Evolutionary conservation across 2,113 vertebrate genomes (phyloP).

Genomic region (Cryptotis parvus): DNA sequence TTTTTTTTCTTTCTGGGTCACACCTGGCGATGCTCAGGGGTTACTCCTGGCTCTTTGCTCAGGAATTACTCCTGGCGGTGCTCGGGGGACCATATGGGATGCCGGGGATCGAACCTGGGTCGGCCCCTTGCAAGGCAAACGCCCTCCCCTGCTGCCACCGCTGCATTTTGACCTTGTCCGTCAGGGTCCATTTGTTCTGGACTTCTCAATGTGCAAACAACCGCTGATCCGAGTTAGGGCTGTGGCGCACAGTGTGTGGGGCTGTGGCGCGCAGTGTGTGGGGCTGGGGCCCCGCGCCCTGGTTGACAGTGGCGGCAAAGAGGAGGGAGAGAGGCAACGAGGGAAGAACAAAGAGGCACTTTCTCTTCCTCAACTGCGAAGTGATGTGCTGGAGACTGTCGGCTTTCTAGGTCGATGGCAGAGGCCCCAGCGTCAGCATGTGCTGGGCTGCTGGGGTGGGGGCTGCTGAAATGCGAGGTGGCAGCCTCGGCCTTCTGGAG

Average conservation of each 20-base stretch:
- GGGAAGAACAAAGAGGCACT: conserved; percentile 49
- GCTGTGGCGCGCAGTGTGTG: conserved; percentile 23
- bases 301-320: conserved; percentile 61
- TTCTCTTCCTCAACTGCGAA: conserved; percentile 44
- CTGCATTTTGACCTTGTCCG: conserved; percentile 33
- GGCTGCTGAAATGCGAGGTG: conserved; percentile 61
- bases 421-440: conserved; percentile 27
- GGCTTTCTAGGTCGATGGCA: background rate
- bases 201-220: conserved; percentile 57
- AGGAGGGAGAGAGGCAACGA: conserved; percentile 19
- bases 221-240: conserved; percentile 2
- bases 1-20: too few species aligned
- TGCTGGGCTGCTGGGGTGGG: conserved; percentile 53
- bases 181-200: background rate
- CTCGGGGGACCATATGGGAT: too few species aligned
- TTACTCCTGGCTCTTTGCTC: too few species aligned
- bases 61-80: too few species aligned
- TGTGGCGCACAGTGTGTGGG: too few species aligned
- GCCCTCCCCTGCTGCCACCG: too few species aligned
- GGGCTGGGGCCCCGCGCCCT: conserved; percentile 35
- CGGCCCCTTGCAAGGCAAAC: too few species aligned
- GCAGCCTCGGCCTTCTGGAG: conserved; percentile 66
- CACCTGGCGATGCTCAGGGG: too few species aligned
- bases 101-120: too few species aligned
- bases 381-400: conserved; percentile 45